Base-by-base conservation (phyloP, 2,797 vertebrate genomes). In the Momotus momota region DNA sequence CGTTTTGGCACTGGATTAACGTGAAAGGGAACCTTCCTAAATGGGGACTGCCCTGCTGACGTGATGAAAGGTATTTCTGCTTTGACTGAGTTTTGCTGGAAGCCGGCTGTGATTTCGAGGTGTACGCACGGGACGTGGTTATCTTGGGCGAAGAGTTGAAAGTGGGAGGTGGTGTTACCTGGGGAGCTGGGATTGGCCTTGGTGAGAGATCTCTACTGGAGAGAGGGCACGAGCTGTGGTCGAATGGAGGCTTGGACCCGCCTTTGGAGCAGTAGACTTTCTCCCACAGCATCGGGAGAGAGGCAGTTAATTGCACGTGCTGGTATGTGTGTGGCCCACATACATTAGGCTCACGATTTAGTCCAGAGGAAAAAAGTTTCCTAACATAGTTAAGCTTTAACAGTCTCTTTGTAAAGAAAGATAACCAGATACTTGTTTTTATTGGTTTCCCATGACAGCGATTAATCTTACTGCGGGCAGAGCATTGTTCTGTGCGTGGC, bases 311-410 rank as follows among this genome's bases (percentile, higher is more conserved):
- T 82, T 7, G 43, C 71, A 8, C 60, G 49, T 46, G 70, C 74
- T 66, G 74, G 84, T 75, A 45, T 87, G 67, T 82, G 74, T 60
- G 54, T 74, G 93, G 58, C 71, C 55, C 86, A 74, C 88, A n/a
- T 92, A 57, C 38, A 25, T 82, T 70, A n/a, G 57, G 60, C 86
- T 96, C 51, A 9, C 19, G 73, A 70, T 90, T 84, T 71, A 90
- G 74, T 94, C 82, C 91, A 85, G 93, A 92, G 86, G 90, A 8
- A 96, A 86, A 88, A 95, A 89, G 88, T 96, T 96, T 93, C 94
- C 81, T 81, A 65, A 82, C 43, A 7, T 41, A 77, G 96, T 95
- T 95, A 96, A 96, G 93, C 86, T 96, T 96, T 96, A 97, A 95
- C 94, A 74, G 81, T 85, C 52, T 62, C 57, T 95, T 85, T 83